Conservation (phyloP, 2,888 invertebrate genomes). For the Dione vanillae region DNA sequence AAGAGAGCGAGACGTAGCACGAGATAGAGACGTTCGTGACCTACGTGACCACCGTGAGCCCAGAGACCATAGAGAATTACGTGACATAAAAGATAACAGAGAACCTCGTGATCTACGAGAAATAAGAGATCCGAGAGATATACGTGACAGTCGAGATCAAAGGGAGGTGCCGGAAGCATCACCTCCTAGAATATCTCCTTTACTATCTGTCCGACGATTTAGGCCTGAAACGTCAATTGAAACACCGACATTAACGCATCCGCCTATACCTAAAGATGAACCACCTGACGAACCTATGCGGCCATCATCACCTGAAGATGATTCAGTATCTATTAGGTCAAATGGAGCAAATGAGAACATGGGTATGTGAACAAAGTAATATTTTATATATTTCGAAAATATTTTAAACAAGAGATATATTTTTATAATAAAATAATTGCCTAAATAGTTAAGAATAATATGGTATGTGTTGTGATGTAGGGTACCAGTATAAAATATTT, state of each 20-base stretch:
- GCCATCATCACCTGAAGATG: conserved; percentile 84
- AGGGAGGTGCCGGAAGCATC: conserved; percentile 76
- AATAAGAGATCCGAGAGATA: conserved; percentile 66
- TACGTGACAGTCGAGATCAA: conserved; percentile 65
- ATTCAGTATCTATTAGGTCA: conserved; percentile 82
- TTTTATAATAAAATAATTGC: no score
- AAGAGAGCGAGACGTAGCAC: conserved; percentile 56
- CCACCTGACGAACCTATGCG: conserved; percentile 82
- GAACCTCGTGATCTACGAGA: conserved; percentile 56
- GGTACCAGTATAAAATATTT: no score
- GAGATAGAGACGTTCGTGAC: conserved; percentile 60
- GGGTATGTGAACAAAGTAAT: no score
- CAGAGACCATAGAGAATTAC: conserved; percentile 62
- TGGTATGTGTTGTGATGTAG: no score
- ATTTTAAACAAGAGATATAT: no score
- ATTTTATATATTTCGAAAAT: no score
- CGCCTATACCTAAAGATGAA: conserved; percentile 81
- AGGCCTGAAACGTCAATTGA: conserved; percentile 70
- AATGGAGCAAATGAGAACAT: conserved; percentile 82
- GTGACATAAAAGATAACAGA: conserved; percentile 58
- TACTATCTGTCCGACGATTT: conserved; percentile 79
- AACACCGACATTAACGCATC: conserved; percentile 72
- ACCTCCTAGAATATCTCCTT: conserved; percentile 77
- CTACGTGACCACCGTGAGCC: conserved; percentile 63
- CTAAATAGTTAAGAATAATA: no score